These are phyloP conservation scores for Latrodectus elegans DNA, from an alignment of 2,888 invertebrate species.

Conservation along the genomic window DNA sequence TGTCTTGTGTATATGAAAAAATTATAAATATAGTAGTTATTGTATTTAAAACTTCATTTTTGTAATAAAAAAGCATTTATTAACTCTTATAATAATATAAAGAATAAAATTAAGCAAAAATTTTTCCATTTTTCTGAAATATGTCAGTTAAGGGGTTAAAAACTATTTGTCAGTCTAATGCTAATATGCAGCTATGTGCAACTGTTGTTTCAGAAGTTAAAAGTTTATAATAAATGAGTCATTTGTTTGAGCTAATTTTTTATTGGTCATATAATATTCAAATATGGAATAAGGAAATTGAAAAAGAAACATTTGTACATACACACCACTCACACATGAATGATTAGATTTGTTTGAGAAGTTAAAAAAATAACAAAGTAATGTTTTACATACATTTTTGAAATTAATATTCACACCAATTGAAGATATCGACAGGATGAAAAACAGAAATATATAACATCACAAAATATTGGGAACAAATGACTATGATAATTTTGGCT, in stretches of 20 bases:
- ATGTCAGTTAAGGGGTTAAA: too few relatives aligned
- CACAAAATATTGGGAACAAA: slow-evolving; percentile 69
- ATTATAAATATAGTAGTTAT: too few relatives aligned
- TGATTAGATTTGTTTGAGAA: slow-evolving; percentile 61
- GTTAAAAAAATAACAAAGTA: slow-evolving; percentile 45
- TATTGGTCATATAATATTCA: slow-evolving; percentile 66
- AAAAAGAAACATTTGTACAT: slow-evolving; percentile 61
- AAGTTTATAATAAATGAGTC: background rate
- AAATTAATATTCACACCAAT: slow-evolving; percentile 68
- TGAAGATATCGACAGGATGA: slow-evolving; percentile 56
- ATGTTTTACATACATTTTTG: slow-evolving; percentile 20
- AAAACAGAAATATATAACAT: slow-evolving; percentile 45
- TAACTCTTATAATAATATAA: too few relatives aligned
- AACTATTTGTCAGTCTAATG: too few relatives aligned
- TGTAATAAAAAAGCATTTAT: too few relatives aligned
- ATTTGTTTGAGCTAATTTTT: slow-evolving; percentile 59
- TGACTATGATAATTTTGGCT: slow-evolving; percentile 69
- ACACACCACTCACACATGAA: slow-evolving; percentile 70
- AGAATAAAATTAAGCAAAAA: too few relatives aligned
- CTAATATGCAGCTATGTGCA: too few relatives aligned
- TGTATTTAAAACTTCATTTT: too few relatives aligned
- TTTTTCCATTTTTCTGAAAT: too few relatives aligned
- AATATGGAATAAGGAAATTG: slow-evolving; percentile 67
- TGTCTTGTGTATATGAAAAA: too few relatives aligned
- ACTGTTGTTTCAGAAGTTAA: too few relatives aligned